Percentiles rank a stretch among this genome's conserved stretches.
phyloP scores from a whole-genome alignment of 2,797 vertebrate species.

The Oreonectes daqikongensis region DNA sequence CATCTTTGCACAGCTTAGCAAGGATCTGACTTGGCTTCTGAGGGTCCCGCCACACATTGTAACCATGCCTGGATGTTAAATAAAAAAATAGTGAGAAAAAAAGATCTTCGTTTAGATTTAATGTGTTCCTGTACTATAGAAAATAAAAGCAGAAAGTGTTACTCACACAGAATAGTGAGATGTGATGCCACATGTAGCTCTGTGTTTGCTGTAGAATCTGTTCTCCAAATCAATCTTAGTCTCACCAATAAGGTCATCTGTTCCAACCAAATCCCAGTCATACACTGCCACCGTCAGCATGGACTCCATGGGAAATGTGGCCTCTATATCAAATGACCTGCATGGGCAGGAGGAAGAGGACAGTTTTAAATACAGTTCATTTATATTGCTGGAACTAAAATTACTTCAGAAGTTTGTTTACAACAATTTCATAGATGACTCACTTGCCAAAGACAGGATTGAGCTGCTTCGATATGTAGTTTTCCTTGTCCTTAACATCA shows the following conservation, averaged over 20 bases:
- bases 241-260: constrained; percentile 96
- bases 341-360: background rate
- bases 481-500: constrained; percentile 96
- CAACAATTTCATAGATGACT: constrained; percentile 63
- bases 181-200: constrained; percentile 90
- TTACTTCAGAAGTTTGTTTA: background rate
- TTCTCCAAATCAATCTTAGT: constrained; percentile 98
- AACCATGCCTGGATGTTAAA: constrained; percentile 82
- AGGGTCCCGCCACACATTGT: constrained; percentile 95
- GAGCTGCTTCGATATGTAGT: constrained; percentile 98
- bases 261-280: constrained; percentile 97
- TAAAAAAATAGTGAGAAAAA: background rate
- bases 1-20: constrained; percentile 90
- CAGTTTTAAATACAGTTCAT: background rate
- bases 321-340: constrained; percentile 96
- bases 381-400: background rate
- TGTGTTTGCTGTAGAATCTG: constrained; percentile 97
- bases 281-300: constrained; percentile 94
- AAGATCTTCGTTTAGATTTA: background rate
- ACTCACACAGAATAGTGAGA: constrained; percentile 87
- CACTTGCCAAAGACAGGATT: constrained; percentile 98
- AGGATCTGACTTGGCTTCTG: constrained; percentile 93
- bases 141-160: background rate
- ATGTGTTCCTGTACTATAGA: background rate
- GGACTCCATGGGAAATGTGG: constrained; percentile 96